These are phyloP conservation scores for Parnassius apollo DNA, from an alignment of 2,888 invertebrate genomes.

Conservation along the genomic window DNA sequence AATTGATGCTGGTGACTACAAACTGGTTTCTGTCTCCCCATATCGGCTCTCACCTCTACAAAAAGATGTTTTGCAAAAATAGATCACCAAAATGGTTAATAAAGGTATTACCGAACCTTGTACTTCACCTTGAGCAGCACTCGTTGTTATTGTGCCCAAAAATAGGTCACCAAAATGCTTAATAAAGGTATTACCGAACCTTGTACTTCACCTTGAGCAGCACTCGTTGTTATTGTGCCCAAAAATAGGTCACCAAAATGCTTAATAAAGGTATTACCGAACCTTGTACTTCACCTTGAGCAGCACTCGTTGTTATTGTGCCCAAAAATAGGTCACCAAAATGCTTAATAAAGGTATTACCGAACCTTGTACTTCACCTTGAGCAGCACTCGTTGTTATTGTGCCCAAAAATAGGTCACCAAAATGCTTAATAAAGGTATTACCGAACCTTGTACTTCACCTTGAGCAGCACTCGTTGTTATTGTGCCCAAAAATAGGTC, in stretches of 20 bases:
- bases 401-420: not conserved
- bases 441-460: slow-evolving; percentile 38
- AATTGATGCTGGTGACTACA: no score
- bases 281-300: slow-evolving; percentile 46
- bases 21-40: no score
- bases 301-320: slow-evolving; percentile 47
- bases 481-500: slow-evolving; percentile 26
- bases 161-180: slow-evolving; percentile 16
- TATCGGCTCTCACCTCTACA: no score
- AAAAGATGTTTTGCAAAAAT: not conserved
- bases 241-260: not conserved
- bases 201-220: slow-evolving; percentile 46
- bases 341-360: slow-evolving; percentile 1
- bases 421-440: slow-evolving; percentile 3
- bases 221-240: slow-evolving; percentile 46
- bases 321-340: not conserved
- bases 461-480: slow-evolving; percentile 49
- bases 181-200: slow-evolving; percentile 25
- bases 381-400: slow-evolving; percentile 48
- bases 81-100: not conserved
- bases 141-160: slow-evolving; percentile 48
- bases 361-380: slow-evolving; percentile 42
- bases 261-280: not conserved
- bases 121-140: slow-evolving; percentile 47
- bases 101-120: slow-evolving; percentile 31